Percentiles rank a stretch among this genome's conserved stretches.
Conservation (phyloP, 2,113 vertebrate species). For the Pseudopipra pipra region DNA sequence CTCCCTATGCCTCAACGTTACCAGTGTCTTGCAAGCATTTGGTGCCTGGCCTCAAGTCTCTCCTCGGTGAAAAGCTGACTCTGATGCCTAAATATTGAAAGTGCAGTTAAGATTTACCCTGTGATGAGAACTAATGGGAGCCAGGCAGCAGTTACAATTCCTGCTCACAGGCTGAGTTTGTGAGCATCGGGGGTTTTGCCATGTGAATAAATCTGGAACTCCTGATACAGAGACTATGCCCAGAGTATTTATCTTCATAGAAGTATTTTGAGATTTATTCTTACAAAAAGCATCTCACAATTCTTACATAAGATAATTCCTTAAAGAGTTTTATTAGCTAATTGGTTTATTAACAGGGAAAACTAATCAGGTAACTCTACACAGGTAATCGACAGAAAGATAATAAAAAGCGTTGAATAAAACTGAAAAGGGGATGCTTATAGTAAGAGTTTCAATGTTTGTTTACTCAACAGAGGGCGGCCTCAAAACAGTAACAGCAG, state of each 20-base stretch:
- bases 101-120: neutral
- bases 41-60: neutral
- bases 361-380: neutral
- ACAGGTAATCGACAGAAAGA: neutral
- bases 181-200: neutral
- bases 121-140: neutral
- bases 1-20: neutral
- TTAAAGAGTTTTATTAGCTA: neutral
- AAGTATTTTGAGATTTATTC: neutral
- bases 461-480: neutral
- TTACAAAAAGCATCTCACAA: neutral
- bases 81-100: neutral
- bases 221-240: neutral
- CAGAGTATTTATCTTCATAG: neutral
- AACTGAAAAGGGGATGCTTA: neutral
- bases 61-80: neutral
- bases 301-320: neutral
- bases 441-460: neutral
- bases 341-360: neutral
- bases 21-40: neutral
- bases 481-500: neutral
- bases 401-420: neutral
- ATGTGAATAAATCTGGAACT: neutral
- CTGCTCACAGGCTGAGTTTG: rapidly evolving
- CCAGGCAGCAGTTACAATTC: neutral